phyloP scores from a whole-genome alignment of 2,888 invertebrate species.

The Tipula helvola region DNA sequence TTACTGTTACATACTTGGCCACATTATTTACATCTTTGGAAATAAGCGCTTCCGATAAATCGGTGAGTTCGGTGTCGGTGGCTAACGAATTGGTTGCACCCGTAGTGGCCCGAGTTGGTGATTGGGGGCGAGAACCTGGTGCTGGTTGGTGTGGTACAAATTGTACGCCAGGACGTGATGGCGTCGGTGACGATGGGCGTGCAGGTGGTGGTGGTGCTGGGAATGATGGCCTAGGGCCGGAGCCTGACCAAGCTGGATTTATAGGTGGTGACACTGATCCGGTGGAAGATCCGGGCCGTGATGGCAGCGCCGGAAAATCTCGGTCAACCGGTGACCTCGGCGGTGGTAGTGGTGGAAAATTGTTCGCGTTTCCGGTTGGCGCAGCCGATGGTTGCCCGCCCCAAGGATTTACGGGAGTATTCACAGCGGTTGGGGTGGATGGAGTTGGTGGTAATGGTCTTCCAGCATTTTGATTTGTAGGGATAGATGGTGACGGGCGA shows the following conservation, averaged over 20 bases:
- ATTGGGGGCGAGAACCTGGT: neutral
- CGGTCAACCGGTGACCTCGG: conserved; percentile 15
- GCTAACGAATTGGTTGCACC: conserved; percentile 22
- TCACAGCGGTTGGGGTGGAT: neutral
- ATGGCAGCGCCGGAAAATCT: conserved; percentile 6
- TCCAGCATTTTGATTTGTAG: neutral
- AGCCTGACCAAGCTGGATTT: conserved; percentile 15
- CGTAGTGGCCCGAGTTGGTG: conserved; percentile 16
- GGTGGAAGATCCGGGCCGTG: conserved; percentile 12
- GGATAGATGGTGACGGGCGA: conserved; percentile 10
- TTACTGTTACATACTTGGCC: conserved; percentile 52
- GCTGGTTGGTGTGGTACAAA: conserved; percentile 13
- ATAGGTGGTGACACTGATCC: conserved; percentile 16
- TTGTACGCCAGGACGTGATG: conserved; percentile 13
- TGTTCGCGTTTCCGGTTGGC: neutral
- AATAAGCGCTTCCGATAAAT: conserved; percentile 57
- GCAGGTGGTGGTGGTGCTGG: conserved; percentile 15
- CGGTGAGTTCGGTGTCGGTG: conserved; percentile 50
- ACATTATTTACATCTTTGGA: conserved; percentile 64
- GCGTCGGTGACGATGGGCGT: conserved; percentile 6
- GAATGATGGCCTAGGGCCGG: conserved; percentile 11
- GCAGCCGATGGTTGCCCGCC: neutral
- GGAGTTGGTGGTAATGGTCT: neutral
- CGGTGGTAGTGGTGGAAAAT: conserved; percentile 15
- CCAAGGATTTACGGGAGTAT: neutral